A percentile compares a stretch with the other conserved stretches of the same genome.
Evolutionary conservation across 1,140 invertebrate genomes (phyloP).

Genomic region (Phortica variegata): DNA sequence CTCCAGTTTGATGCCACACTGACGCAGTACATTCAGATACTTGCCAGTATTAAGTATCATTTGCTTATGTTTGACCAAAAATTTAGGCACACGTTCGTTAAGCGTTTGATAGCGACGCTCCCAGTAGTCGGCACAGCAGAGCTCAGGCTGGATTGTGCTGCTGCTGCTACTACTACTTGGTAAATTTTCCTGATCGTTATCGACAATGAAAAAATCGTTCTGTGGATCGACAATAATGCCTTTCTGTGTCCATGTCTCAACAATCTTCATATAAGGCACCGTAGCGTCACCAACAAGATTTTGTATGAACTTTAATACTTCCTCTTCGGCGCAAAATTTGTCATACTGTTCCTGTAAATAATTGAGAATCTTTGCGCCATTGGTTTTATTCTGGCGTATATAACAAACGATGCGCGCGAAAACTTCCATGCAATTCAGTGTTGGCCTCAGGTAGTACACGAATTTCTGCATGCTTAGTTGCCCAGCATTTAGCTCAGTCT

Average conservation of each 20-base stretch:
- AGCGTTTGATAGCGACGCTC: conserved; percentile 16
- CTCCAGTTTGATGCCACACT: conserved; percentile 29
- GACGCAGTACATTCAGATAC: conserved; percentile 34
- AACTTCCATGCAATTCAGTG: conserved; percentile 19
- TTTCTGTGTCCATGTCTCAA: conserved; percentile 39
- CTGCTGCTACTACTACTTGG: too few species aligned
- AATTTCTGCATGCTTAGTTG: conserved; percentile 25
- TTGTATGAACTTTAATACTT: too few species aligned
- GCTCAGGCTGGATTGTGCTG: conserved; percentile 23
- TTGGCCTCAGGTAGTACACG: conserved; percentile 29
- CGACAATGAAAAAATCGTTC: conserved; percentile 34
- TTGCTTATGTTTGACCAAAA: conserved; percentile 11
- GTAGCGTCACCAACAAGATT: too few species aligned
- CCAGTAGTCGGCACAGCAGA: conserved; percentile 36
- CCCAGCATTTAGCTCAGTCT: conserved; percentile 18
- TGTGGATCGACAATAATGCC: conserved; percentile 27
- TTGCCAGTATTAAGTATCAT: conserved; percentile 31
- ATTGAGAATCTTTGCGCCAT: conserved; percentile 20
- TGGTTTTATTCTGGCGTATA: conserved; percentile 6
- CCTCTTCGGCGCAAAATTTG: too few species aligned
- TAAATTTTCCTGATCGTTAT: conserved; percentile 13
- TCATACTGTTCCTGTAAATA: too few species aligned
- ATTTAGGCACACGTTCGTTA: conserved; percentile 22
- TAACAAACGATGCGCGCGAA: conserved; percentile 12
- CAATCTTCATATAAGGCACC: conserved; percentile 37